A percentile compares a stretch with the other conserved stretches of the same genome.
Conservation (phyloP, 2,113 vertebrate genomes). For the Neogale vison region DNA sequence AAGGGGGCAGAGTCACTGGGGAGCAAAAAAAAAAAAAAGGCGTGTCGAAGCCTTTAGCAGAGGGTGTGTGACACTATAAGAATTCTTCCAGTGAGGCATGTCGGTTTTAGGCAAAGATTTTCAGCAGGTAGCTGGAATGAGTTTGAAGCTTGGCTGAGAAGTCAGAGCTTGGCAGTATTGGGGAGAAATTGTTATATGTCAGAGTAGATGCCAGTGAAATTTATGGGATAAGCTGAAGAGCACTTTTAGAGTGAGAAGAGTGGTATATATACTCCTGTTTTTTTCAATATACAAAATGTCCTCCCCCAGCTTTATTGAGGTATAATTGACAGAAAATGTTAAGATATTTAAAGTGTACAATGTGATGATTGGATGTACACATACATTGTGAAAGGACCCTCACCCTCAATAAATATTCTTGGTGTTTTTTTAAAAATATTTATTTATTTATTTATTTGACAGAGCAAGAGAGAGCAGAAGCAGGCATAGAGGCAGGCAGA, state of each 20-base stretch:
- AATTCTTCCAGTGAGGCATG: background rate
- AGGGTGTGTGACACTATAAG: background rate
- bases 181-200: background rate
- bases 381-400: background rate
- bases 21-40: background rate
- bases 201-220: background rate
- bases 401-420: background rate
- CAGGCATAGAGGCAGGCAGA: no score
- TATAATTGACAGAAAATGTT: background rate
- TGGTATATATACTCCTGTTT: background rate
- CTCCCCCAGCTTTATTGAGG: background rate
- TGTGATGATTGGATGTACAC: background rate
- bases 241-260: background rate
- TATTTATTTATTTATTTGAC: no score
- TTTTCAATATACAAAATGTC: background rate
- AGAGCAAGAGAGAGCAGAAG: no score
- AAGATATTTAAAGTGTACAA: background rate
- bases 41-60: background rate
- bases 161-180: background rate
- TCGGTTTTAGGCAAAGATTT: background rate
- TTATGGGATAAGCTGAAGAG: background rate
- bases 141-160: background rate
- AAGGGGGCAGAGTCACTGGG: background rate
- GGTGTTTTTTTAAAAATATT: no score
- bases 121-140: background rate